A percentile compares a stretch with the other conserved stretches of the same genome.
These are phyloP conservation scores for Ceratina japonica DNA, from an alignment of 1,140 invertebrate species.

Conservation along the genomic window DNA sequence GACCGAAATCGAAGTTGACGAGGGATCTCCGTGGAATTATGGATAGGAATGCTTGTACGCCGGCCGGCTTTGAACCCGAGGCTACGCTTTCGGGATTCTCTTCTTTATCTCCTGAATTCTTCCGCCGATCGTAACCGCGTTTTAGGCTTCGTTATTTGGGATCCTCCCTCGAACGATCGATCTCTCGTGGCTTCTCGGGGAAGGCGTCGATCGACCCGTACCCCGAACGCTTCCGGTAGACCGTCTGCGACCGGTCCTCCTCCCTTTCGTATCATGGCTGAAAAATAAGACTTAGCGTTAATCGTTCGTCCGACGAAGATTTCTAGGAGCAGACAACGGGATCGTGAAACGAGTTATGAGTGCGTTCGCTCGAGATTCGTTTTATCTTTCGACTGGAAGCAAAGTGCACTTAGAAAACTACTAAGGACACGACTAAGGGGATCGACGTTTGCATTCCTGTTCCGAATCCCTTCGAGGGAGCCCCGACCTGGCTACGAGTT, in stretches of 20 bases:
- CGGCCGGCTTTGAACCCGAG: too few species aligned
- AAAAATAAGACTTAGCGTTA: neutral
- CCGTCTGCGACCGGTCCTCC: conserved; percentile 6
- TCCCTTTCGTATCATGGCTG: conserved; percentile 35
- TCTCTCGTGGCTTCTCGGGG: conserved; percentile 11
- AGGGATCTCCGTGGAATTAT: too few species aligned
- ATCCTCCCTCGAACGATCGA: conserved; percentile 8
- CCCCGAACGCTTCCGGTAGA: conserved; percentile 3
- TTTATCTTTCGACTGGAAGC: too few species aligned
- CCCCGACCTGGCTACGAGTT: neutral
- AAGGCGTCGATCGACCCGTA: conserved; percentile 30
- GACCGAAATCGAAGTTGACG: too few species aligned
- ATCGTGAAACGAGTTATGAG: too few species aligned
- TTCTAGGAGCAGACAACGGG: too few species aligned
- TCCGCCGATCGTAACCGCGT: conserved; percentile 5
- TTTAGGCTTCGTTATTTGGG: neutral
- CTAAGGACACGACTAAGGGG: too few species aligned
- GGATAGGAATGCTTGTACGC: too few species aligned
- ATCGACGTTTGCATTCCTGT: neutral
- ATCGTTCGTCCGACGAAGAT: neutral
- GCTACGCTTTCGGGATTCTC: too few species aligned
- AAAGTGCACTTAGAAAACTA: too few species aligned
- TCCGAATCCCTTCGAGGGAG: neutral
- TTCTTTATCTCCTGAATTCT: neutral
- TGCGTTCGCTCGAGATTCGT: too few species aligned